Percentiles rank a stretch among this genome's conserved stretches.
These are phyloP conservation scores for Smittia sp. DNA, from an alignment of 2,888 invertebrate genomes.

Conservation along the genomic window DNA sequence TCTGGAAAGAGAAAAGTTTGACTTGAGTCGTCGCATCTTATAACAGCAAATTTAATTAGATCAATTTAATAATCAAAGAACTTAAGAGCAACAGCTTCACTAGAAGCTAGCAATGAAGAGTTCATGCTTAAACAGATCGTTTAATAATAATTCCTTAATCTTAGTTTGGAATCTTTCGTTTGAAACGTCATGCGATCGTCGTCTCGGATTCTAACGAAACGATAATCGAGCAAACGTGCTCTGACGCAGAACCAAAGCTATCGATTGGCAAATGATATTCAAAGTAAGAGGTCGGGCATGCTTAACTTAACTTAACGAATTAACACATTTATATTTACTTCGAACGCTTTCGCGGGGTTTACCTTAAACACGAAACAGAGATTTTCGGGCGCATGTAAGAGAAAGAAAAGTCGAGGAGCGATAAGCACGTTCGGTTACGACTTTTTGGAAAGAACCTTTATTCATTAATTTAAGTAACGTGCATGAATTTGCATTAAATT, in stretches of 20 bases:
- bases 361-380: constrained; percentile 2
- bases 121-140: no score
- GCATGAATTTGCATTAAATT: constrained; percentile 37
- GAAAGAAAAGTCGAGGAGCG: background rate
- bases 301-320: constrained; percentile 14
- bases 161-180: no score
- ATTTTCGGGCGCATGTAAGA: constrained; percentile 11
- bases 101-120: no score
- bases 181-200: no score
- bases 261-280: background rate
- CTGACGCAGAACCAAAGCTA: background rate
- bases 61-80: constrained; percentile 21
- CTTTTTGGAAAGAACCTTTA: constrained; percentile 32
- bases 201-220: no score
- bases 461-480: constrained; percentile 31
- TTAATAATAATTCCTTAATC: no score
- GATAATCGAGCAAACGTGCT: no score
- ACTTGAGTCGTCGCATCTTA: background rate
- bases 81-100: background rate
- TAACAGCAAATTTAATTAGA: no score
- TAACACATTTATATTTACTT: constrained; percentile 14
- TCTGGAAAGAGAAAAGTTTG: constrained; percentile 45
- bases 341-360: background rate
- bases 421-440: constrained; percentile 12
- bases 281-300: background rate